These are phyloP conservation scores for Catocala sponsa DNA, from an alignment of 2,888 invertebrate genomes.

Conservation along the genomic window DNA sequence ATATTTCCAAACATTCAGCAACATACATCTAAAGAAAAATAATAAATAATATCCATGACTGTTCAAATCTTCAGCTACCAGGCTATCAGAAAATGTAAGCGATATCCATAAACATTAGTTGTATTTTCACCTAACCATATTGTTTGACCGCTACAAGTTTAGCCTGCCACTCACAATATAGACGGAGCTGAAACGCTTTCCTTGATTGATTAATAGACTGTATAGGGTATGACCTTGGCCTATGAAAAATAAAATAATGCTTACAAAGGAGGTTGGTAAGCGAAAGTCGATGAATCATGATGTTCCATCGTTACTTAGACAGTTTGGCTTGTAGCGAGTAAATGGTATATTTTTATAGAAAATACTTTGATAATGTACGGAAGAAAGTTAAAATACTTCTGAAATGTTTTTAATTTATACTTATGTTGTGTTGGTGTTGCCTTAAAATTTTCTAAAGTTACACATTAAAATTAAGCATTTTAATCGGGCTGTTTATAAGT, in stretches of 20 bases:
- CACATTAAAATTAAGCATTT: too few relatives aligned
- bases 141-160: background rate
- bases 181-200: background rate
- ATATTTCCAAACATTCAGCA: too few relatives aligned
- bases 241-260: constrained; percentile 15
- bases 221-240: constrained; percentile 13
- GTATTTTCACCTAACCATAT: background rate
- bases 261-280: constrained; percentile 12
- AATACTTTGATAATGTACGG: too few relatives aligned
- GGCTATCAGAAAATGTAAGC: background rate
- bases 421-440: too few relatives aligned
- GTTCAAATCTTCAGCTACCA: background rate
- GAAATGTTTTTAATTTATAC: too few relatives aligned
- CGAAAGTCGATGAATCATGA: constrained; percentile 19
- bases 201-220: constrained; percentile 17
- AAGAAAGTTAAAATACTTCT: too few relatives aligned
- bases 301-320: constrained; percentile 18
- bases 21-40: too few relatives aligned
- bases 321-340: constrained; percentile 7
- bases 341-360: too few relatives aligned
- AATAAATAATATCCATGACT: too few relatives aligned
- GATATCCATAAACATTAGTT: background rate
- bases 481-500: too few relatives aligned
- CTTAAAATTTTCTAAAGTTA: too few relatives aligned
- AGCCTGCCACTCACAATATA: constrained; percentile 3